These are phyloP conservation scores for Eriosoma lanigerum DNA, from an alignment of 1,140 invertebrate genomes.

Conservation along the genomic window DNA sequence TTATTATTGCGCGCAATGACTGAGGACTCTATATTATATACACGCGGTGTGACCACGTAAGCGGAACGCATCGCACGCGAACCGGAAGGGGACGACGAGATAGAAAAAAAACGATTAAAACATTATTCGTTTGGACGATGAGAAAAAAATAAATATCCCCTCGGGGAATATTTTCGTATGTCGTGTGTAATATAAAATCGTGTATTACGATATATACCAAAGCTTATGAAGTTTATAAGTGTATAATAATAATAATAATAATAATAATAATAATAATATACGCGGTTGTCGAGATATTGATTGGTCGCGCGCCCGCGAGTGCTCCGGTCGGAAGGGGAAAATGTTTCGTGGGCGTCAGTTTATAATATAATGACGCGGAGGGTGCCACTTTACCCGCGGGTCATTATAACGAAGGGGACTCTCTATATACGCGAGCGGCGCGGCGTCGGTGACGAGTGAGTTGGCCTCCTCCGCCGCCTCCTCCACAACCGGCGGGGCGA, in stretches of 20 bases:
- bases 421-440: not conserved
- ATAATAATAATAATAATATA: too few relatives aligned
- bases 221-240: too few relatives aligned
- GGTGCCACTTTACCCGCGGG: slow-evolving; percentile 50
- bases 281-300: slow-evolving; percentile 24
- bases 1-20: too few relatives aligned
- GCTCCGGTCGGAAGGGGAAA: not conserved
- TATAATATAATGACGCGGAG: slow-evolving; percentile 50
- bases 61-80: too few relatives aligned
- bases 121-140: slow-evolving; percentile 6
- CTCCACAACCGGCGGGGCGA: not conserved
- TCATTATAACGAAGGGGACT: slow-evolving; percentile 38
- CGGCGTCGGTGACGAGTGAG: slow-evolving; percentile 21
- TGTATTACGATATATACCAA: not conserved
- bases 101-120: too few relatives aligned
- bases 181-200: not conserved
- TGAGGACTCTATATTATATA: too few relatives aligned
- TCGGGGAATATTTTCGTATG: not conserved
- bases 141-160: not conserved
- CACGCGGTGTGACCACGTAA: too few relatives aligned
- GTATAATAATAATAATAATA: too few relatives aligned
- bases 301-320: not conserved
- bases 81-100: too few relatives aligned
- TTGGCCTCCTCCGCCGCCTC: slow-evolving; percentile 9
- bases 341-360: slow-evolving; percentile 45